Percentiles rank a stretch among this genome's conserved stretches.
These are phyloP conservation scores for Sebastes wilsoni DNA, from an alignment of 2,797 vertebrate genomes.

Conservation along the genomic window DNA sequence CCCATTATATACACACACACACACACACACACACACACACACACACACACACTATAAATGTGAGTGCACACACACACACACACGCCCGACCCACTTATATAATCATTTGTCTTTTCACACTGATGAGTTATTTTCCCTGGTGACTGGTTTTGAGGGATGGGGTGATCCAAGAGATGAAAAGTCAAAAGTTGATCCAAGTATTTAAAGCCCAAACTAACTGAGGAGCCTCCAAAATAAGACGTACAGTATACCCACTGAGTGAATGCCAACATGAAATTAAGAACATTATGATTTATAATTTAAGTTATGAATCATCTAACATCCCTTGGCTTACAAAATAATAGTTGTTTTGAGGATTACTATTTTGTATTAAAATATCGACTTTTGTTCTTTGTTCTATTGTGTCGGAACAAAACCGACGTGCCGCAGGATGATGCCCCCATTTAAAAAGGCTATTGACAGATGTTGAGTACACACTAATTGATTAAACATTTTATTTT, in stretches of 20 bases:
- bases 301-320: not conserved
- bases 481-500: not conserved
- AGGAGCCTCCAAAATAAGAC: not conserved
- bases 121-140: conserved; percentile 37
- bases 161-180: conserved; percentile 20
- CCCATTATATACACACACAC: not conserved
- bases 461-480: not conserved
- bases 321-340: not conserved
- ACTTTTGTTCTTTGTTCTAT: not conserved
- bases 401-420: not conserved
- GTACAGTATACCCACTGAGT: not conserved
- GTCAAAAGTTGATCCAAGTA: conserved; percentile 35
- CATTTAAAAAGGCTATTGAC: not conserved
- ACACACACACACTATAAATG: not conserved
- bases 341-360: not conserved
- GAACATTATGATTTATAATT: not conserved
- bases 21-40: not conserved
- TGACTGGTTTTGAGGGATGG: conserved; percentile 31
- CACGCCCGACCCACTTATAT: conserved; percentile 24
- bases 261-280: not conserved
- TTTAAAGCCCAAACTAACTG: not conserved
- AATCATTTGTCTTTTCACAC: conserved; percentile 34
- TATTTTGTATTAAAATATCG: not conserved
- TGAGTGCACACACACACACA: not conserved
- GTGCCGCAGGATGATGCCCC: not conserved